These are phyloP conservation scores for Thecocarcelia acutangulata DNA, from an alignment of 2,888 invertebrate species.

Conservation along the genomic window DNA sequence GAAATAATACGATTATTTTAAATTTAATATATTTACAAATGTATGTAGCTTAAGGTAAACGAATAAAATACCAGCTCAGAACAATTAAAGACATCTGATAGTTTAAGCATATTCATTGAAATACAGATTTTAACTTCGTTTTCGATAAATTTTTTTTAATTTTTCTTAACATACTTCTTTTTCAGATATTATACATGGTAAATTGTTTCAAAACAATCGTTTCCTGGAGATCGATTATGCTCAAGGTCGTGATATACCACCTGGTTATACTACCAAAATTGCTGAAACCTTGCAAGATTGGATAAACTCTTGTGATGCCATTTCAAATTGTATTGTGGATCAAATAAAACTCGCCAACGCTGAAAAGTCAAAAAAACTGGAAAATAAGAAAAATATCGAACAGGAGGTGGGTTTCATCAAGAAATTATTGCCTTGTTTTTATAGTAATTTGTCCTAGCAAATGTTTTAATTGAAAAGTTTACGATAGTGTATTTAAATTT, in stretches of 20 bases:
- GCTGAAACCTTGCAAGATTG: constrained; percentile 91
- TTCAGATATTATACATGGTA: constrained; percentile 95
- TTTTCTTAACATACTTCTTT: constrained; percentile 9
- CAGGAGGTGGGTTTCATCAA: constrained; percentile 86
- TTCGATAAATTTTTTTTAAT: not conserved
- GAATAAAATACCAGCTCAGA: no score
- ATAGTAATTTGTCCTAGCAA: no score
- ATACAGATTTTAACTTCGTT: no score
- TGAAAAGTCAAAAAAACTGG: constrained; percentile 90
- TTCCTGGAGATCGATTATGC: constrained; percentile 97
- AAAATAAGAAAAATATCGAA: constrained; percentile 91
- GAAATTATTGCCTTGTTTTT: not conserved
- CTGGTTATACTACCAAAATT: constrained; percentile 91
- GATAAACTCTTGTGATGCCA: constrained; percentile 94
- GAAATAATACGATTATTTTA: no score
- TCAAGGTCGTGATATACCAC: constrained; percentile 94
- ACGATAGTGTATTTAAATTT: no score
- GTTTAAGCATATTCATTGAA: no score
- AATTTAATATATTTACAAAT: no score
- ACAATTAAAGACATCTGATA: no score
- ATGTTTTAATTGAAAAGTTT: no score
- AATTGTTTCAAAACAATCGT: constrained; percentile 96
- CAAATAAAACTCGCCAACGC: constrained; percentile 94
- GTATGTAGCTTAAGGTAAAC: no score
- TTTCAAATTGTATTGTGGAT: constrained; percentile 92